Percentiles rank a stretch among this genome's conserved stretches.
Evolutionary conservation across 2,113 vertebrate genomes (phyloP).

Genomic region (Ctenomys sociabilis): DNA sequence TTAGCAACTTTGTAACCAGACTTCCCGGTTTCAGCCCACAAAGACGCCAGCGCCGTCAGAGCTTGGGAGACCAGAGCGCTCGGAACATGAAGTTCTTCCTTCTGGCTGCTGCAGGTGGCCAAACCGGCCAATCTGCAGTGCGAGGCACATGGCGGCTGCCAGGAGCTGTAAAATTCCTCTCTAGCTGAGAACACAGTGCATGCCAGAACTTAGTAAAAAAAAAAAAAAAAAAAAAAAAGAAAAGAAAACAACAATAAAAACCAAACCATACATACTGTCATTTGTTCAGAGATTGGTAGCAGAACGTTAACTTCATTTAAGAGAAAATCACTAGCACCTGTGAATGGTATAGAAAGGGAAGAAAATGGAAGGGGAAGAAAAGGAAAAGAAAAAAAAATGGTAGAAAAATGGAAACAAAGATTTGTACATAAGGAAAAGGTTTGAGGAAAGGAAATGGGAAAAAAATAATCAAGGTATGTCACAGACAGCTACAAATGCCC

Average conservation of each 20-base stretch:
- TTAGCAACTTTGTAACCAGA: constrained; percentile 59
- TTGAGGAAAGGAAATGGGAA: neutral
- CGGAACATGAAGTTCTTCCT: constrained; percentile 26
- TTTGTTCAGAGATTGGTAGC: neutral
- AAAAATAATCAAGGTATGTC: neutral
- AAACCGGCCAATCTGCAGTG: neutral
- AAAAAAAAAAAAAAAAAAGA: too few species aligned
- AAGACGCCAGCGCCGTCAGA: neutral
- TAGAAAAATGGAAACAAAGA: neutral
- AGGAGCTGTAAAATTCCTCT: neutral
- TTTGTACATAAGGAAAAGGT: neutral
- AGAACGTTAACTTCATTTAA: constrained; percentile 26
- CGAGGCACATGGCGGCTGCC: neutral
- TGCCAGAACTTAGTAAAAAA: neutral
- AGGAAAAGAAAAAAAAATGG: neutral
- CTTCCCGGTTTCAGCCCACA: constrained; percentile 51
- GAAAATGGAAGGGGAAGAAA: neutral
- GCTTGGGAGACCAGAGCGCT: neutral
- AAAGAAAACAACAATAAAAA: too few species aligned
- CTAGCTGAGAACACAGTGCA: neutral
- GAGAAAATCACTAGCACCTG: neutral
- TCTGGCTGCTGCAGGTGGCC: neutral
- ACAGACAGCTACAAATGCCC: neutral
- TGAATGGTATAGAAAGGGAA: neutral
- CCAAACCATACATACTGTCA: neutral